These are phyloP conservation scores for Chymomyza amoena DNA, from an alignment of 2,888 invertebrate species.

Conservation along the genomic window DNA sequence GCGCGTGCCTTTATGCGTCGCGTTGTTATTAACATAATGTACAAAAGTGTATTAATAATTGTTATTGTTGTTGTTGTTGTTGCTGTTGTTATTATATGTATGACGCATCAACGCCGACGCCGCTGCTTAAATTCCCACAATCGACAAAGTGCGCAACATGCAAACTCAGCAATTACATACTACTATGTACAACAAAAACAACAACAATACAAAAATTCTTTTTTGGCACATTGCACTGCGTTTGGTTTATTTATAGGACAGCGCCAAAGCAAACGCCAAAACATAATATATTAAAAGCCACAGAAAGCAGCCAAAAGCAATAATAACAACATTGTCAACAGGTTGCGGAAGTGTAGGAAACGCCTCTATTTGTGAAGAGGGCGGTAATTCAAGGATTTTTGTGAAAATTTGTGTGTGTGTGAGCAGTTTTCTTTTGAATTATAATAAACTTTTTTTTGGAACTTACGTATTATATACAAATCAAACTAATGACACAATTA, in stretches of 20 bases:
- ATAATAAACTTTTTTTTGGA: background rate
- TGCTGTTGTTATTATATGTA: constrained; percentile 22
- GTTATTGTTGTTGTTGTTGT: constrained; percentile 23
- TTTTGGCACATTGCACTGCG: constrained; percentile 66
- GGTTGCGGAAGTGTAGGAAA: constrained; percentile 52
- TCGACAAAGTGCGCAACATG: background rate
- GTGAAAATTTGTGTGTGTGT: background rate
- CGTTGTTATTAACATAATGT: background rate
- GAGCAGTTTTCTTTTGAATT: background rate
- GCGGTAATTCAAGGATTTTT: constrained; percentile 14
- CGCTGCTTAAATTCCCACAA: background rate
- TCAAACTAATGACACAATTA: too few relatives aligned
- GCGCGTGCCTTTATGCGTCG: constrained; percentile 6
- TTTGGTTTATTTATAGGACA: constrained; percentile 51
- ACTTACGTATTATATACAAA: too few relatives aligned
- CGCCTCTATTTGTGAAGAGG: background rate
- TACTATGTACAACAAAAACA: background rate
- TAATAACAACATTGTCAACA: constrained; percentile 57
- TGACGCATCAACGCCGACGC: background rate
- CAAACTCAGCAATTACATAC: background rate
- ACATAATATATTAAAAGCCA: constrained; percentile 23
- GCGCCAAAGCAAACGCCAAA: constrained; percentile 22
- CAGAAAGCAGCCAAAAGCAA: constrained; percentile 10
- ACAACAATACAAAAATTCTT: constrained; percentile 9
- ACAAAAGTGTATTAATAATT: background rate